Evolutionary conservation across 2,113 vertebrate species (phyloP).

Genomic region (Zeus faber): DNA sequence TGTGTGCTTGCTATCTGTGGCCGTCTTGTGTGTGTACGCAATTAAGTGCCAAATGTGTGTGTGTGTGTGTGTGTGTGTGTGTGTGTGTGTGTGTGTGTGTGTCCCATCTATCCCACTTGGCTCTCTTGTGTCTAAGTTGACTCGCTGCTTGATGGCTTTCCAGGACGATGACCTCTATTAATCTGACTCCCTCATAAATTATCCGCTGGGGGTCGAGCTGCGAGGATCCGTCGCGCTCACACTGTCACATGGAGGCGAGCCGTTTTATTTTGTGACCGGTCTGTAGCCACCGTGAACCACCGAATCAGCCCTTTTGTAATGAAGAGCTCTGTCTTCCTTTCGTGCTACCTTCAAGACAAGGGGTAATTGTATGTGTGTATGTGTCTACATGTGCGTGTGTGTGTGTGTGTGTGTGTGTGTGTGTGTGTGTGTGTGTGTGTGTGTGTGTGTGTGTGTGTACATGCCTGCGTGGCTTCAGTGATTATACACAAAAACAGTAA

Average conservation of each 20-base stretch:
- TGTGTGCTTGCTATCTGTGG: too few species aligned
- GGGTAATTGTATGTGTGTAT: not conserved
- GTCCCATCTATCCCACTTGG: slow-evolving; percentile 50
- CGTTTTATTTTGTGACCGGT: slow-evolving; percentile 20
- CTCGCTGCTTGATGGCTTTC: slow-evolving; percentile 63
- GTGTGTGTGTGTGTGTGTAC: slow-evolving; percentile 6
- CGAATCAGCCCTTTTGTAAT: slow-evolving; percentile 1
- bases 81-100: not conserved
- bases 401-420: not conserved
- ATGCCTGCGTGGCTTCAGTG: not conserved
- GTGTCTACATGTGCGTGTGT: too few species aligned
- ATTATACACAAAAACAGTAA: too few species aligned
- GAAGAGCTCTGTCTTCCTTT: not conserved
- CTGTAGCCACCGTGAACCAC: slow-evolving; percentile 1
- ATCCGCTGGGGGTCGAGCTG: slow-evolving; percentile 46
- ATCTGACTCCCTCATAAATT: slow-evolving; percentile 50
- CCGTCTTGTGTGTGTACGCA: not conserved
- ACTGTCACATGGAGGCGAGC: not conserved
- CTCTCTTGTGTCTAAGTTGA: slow-evolving; percentile 50
- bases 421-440: slow-evolving; percentile 4
- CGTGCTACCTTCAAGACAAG: not conserved
- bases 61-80: slow-evolving; percentile 9
- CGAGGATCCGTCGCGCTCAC: slow-evolving; percentile 14
- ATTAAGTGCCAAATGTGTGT: not conserved
- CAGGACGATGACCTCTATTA: slow-evolving; percentile 61